Evolutionary conservation across 2,797 vertebrate genomes (phyloP).

Genomic region (Vultur gryphus): DNA sequence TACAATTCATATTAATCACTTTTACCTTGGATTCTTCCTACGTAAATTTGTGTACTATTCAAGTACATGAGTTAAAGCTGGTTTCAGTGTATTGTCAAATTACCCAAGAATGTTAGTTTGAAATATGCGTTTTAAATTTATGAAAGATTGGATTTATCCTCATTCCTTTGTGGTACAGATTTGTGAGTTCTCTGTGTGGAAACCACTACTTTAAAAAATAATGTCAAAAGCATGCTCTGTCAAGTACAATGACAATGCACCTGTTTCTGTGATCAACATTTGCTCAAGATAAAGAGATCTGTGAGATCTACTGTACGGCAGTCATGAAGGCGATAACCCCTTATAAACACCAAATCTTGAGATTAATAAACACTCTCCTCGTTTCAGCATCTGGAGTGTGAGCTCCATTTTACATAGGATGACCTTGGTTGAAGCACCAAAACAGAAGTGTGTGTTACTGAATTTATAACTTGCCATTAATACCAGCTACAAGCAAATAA

Average conservation of each 20-base stretch:
- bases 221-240: neutral
- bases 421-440: constrained; percentile 62
- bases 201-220: neutral
- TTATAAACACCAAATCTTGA: constrained; percentile 54
- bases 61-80: neutral
- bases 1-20: neutral
- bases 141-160: neutral
- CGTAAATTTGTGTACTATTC: neutral
- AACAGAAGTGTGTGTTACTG: constrained; percentile 29
- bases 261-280: neutral
- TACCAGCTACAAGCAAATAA: constrained; percentile 34
- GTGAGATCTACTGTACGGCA: neutral
- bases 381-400: constrained; percentile 54
- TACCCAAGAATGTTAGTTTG: neutral
- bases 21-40: constrained; percentile 1
- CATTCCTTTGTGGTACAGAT: neutral
- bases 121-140: neutral
- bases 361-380: constrained; percentile 72
- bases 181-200: neutral
- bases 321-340: neutral
- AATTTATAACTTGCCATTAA: constrained; percentile 49
- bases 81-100: constrained; percentile 33
- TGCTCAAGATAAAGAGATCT: constrained; percentile 1
- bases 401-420: constrained; percentile 64
- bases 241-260: neutral